Evolutionary conservation across 2,888 invertebrate species (phyloP).

Genomic region (Invenusta paracnida): DNA sequence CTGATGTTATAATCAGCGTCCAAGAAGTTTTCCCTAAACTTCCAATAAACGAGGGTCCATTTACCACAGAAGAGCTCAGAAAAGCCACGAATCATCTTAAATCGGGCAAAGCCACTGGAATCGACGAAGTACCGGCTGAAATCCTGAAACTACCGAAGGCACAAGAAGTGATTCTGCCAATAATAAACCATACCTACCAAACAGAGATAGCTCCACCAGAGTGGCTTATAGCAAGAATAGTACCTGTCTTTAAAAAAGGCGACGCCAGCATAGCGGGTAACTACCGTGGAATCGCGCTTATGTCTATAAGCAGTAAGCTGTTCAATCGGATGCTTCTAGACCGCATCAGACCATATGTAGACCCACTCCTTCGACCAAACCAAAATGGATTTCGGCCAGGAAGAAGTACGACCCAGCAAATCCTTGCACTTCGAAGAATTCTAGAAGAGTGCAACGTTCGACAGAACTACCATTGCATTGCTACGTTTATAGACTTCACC

Average conservation of each 20-base stretch:
- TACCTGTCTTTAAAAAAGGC: slow-evolving; percentile 26
- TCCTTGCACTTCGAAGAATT: slow-evolving; percentile 20
- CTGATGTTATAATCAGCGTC: slow-evolving; percentile 23
- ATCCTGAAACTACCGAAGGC: slow-evolving; percentile 17
- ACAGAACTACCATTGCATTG: slow-evolving; percentile 27
- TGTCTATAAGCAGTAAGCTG: slow-evolving; percentile 29
- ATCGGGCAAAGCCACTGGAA: slow-evolving; percentile 27
- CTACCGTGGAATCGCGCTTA: slow-evolving; percentile 18
- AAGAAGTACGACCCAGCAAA: slow-evolving; percentile 13
- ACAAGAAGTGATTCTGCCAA: slow-evolving; percentile 21
- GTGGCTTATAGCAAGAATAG: slow-evolving; percentile 17
- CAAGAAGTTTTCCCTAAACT: slow-evolving; percentile 29
- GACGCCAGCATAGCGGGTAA: slow-evolving; percentile 19
- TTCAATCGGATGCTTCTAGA: slow-evolving; percentile 22
- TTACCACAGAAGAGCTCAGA: slow-evolving; percentile 29
- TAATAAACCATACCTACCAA: slow-evolving; percentile 29
- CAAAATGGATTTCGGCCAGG: slow-evolving; percentile 26
- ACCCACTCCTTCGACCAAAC: slow-evolving; percentile 24
- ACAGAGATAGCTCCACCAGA: slow-evolving; percentile 21
- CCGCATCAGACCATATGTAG: slow-evolving; percentile 23
- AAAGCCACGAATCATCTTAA: slow-evolving; percentile 23
- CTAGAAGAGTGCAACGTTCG: slow-evolving; percentile 18
- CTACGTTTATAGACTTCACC: slow-evolving; percentile 22
- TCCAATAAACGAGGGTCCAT: slow-evolving; percentile 3
- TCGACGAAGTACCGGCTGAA: slow-evolving; percentile 27